These are phyloP conservation scores for Eciton burchellii DNA, from an alignment of 1,140 invertebrate species.

Conservation along the genomic window DNA sequence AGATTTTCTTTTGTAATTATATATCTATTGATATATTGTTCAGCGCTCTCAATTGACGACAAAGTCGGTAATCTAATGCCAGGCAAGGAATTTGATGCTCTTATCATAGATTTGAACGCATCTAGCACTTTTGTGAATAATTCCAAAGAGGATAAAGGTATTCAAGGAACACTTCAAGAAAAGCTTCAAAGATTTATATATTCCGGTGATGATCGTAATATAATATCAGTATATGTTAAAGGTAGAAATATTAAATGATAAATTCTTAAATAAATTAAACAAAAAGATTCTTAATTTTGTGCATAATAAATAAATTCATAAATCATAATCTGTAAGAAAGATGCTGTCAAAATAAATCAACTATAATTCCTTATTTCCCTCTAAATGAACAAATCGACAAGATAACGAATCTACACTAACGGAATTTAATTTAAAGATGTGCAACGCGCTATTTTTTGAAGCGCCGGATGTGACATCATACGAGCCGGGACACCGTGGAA, in stretches of 20 bases:
- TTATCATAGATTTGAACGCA: conserved; percentile 88
- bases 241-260: conserved; percentile 87
- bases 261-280: not conserved
- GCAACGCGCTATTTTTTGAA: conserved; percentile 29
- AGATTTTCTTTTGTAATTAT: not conserved
- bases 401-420: too few species aligned
- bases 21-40: conserved; percentile 64
- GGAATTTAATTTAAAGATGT: not conserved
- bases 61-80: conserved; percentile 92
- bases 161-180: conserved; percentile 83
- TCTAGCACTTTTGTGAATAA: conserved; percentile 86
- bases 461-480: not conserved
- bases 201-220: conserved; percentile 94
- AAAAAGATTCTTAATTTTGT: not conserved
- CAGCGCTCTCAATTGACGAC: conserved; percentile 90
- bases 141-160: conserved; percentile 79
- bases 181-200: conserved; percentile 93
- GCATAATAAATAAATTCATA: conserved; percentile 19
- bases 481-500: too few species aligned
- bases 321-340: not conserved
- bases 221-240: conserved; percentile 91
- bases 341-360: not conserved
- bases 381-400: not conserved
- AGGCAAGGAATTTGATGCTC: conserved; percentile 95
- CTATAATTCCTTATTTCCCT: not conserved